Base-by-base conservation (phyloP, 1,140 invertebrate genomes). In the Asobara japonica region DNA sequence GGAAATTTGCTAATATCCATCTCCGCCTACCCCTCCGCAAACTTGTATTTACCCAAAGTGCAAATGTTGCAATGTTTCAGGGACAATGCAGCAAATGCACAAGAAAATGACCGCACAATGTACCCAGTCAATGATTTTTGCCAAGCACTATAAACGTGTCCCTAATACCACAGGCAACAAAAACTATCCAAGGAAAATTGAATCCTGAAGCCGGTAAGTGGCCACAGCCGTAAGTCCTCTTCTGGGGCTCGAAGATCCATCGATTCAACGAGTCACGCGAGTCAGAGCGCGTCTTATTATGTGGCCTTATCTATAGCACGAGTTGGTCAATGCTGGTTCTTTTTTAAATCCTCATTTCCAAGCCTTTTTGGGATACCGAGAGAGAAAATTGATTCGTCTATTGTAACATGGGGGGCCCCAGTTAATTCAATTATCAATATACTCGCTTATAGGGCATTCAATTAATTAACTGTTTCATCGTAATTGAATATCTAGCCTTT, bases 221-320 rank as follows among this genome's bases (percentile, higher is more conserved):
- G n/a, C 51, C 51, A 56, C 51, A 56, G 51, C 51, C 51, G 18
- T 56, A 56, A 56, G 51, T 56, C 51, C 2, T 22, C 22, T 56
- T 22, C 18, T 18, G 0, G 51, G 51, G 20, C 18, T 22, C 25
- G 13, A 38, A 65, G 70, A 72, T 72, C 29, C 33, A 72, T 66
- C 70, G 70, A 71, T 71, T 71, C 38, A 16, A 65, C 70, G 20
- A 72, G 70, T 72, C 70, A 72, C 70, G 70, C 70, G 70, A 72
- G 69, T 60, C 51, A 29, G 30, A 71, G 41, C 30, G 31, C 62
- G 45, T 72, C 69, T 29, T 72, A 72, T 72, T 72, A 72, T 66
- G 33, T 60, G 27, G 48, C 31, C 45, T 29, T 65, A 71, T 71
- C 62, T 71, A 64, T 60, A 16, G 70, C 70, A 72, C 70, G 70